These are phyloP conservation scores for Fragum fragum DNA, from an alignment of 2,888 invertebrate species.

Conservation along the genomic window DNA sequence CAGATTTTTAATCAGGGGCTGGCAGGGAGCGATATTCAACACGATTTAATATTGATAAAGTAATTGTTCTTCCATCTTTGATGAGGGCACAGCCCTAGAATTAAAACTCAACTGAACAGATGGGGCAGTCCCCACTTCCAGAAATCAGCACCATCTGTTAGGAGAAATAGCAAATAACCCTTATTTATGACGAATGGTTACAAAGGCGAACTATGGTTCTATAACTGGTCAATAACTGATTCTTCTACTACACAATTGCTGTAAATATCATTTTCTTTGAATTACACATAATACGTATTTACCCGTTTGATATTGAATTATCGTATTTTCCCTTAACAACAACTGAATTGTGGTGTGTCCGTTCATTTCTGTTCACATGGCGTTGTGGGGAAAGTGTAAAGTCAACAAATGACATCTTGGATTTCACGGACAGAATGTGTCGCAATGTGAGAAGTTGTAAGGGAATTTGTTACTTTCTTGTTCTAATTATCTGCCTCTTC, in stretches of 20 bases:
- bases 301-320: too few relatives aligned
- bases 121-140: constrained; percentile 46
- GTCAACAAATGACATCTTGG: constrained; percentile 32
- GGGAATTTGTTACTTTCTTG: constrained; percentile 10
- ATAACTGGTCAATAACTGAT: too few relatives aligned
- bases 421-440: constrained; percentile 16
- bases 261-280: too few relatives aligned
- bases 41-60: constrained; percentile 65
- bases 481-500: constrained; percentile 3
- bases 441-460: constrained; percentile 15
- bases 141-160: constrained; percentile 56
- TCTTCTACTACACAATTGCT: too few relatives aligned
- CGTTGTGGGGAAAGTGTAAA: background rate
- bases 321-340: too few relatives aligned
- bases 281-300: too few relatives aligned
- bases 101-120: constrained; percentile 59
- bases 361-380: too few relatives aligned
- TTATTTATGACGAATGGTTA: background rate
- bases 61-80: constrained; percentile 59
- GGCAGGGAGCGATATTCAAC: constrained; percentile 48
- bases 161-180: constrained; percentile 17
- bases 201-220: too few relatives aligned
- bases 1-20: constrained; percentile 46
- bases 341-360: too few relatives aligned
- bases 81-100: constrained; percentile 54